A percentile compares a stretch with the other conserved stretches of the same genome.
Evolutionary conservation across 2,888 invertebrate species (phyloP).

Genomic region (Orchestes rusci): DNA sequence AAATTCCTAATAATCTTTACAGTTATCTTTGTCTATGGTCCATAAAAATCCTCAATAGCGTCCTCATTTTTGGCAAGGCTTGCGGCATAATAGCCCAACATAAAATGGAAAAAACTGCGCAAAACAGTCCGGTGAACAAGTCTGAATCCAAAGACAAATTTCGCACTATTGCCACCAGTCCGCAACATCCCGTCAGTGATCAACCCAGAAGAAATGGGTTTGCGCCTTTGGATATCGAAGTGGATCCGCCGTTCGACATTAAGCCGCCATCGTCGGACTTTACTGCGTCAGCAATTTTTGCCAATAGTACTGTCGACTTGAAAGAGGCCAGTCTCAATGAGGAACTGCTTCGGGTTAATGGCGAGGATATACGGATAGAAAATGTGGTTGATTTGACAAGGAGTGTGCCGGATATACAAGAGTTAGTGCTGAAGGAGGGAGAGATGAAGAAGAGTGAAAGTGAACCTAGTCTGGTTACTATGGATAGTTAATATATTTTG

Average conservation of each 20-base stretch:
- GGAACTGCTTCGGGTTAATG: slow-evolving; percentile 50
- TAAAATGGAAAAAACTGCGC: slow-evolving; percentile 42
- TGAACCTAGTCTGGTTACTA: slow-evolving; percentile 45
- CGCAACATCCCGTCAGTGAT: slow-evolving; percentile 32
- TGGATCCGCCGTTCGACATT: too few relatives aligned
- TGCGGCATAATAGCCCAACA: slow-evolving; percentile 79
- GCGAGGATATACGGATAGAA: slow-evolving; percentile 40
- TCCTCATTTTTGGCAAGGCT: slow-evolving; percentile 85
- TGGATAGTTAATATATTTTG: too few relatives aligned
- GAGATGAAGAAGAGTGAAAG: slow-evolving; percentile 56
- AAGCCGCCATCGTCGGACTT: not conserved
- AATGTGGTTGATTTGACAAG: slow-evolving; percentile 45
- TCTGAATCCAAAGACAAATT: slow-evolving; percentile 27
- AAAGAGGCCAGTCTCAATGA: slow-evolving; percentile 79
- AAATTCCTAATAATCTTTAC: not conserved
- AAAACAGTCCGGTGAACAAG: slow-evolving; percentile 27
- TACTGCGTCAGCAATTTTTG: slow-evolving; percentile 61
- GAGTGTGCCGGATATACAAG: slow-evolving; percentile 55
- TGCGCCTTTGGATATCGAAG: not conserved
- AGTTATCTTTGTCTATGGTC: slow-evolving; percentile 38
- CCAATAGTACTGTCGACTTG: slow-evolving; percentile 78
- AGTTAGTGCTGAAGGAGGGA: slow-evolving; percentile 39
- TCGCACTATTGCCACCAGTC: slow-evolving; percentile 42
- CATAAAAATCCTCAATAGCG: slow-evolving; percentile 74
- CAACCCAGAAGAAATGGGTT: slow-evolving; percentile 25